Conservation (phyloP, 2,888 invertebrate genomes). For the Oxycera nigricornis region DNA sequence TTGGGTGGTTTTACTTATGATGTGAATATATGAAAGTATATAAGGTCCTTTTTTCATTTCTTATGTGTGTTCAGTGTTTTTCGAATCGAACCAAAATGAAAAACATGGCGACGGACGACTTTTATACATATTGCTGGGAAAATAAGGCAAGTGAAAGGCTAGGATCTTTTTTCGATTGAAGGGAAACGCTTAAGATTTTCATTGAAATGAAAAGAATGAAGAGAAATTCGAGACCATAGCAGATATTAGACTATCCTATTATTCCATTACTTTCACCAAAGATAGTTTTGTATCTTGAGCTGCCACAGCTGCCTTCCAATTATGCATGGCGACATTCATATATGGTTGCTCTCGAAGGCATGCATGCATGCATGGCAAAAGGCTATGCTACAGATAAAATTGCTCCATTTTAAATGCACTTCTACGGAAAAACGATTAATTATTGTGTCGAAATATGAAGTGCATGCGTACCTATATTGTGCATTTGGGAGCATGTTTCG, state of each 20-base stretch:
- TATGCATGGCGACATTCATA: conserved; percentile 27
- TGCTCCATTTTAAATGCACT: conserved; percentile 38
- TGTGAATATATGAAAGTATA: not conserved
- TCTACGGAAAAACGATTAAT: conserved; percentile 28
- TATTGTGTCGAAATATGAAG: conserved; percentile 28
- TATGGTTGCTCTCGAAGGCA: not conserved
- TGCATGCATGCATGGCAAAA: conserved; percentile 23
- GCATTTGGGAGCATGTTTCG: not conserved
- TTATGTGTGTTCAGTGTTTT: conserved; percentile 16
- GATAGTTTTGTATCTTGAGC: not conserved
- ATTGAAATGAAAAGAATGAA: conserved; percentile 20
- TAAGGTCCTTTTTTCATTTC: conserved; percentile 24
- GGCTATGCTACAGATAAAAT: conserved; percentile 37
- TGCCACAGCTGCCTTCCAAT: conserved; percentile 34
- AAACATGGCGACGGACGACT: conserved; percentile 28
- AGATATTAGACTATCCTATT: not conserved
- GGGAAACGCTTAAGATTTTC: conserved; percentile 18
- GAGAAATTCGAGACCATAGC: conserved; percentile 21
- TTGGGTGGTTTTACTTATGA: conserved; percentile 28
- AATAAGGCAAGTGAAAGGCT: conserved; percentile 6
- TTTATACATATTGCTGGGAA: not conserved
- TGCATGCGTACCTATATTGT: not conserved
- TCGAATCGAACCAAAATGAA: conserved; percentile 2
- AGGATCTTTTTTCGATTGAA: conserved; percentile 1
- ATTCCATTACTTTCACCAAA: conserved; percentile 26